Evolutionary conservation across 2,888 invertebrate species (phyloP).

Genomic region (Agrochola lychnidis): DNA sequence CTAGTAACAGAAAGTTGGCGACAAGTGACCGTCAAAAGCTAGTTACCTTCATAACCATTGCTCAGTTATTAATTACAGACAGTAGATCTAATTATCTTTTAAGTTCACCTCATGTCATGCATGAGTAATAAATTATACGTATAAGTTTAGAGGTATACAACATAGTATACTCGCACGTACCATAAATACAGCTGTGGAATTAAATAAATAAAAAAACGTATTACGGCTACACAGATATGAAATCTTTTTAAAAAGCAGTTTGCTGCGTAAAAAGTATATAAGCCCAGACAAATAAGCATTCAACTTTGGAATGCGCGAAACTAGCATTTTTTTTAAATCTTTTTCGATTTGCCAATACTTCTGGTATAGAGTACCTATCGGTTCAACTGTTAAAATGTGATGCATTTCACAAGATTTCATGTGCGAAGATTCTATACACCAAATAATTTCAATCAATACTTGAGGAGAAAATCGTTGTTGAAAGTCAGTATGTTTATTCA

Average conservation of each 20-base stretch:
- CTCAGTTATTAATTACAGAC: background rate
- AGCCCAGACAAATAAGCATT: slow-evolving; percentile 2
- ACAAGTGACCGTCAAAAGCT: background rate
- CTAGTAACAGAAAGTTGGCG: background rate
- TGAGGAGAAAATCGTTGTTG: background rate
- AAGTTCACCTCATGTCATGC: background rate
- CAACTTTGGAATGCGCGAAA: no score
- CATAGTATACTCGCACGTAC: background rate
- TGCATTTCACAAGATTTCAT: background rate
- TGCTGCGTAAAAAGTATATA: no score
- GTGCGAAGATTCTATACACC: background rate
- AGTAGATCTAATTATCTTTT: background rate
- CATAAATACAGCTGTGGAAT: slow-evolving; percentile 11
- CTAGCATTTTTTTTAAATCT: background rate
- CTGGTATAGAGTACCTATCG: background rate
- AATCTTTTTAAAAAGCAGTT: background rate
- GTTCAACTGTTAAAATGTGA: no score
- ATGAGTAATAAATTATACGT: background rate
- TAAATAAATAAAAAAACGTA: background rate
- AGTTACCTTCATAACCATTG: background rate
- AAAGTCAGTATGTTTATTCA: background rate
- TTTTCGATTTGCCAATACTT: background rate
- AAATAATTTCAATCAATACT: no score
- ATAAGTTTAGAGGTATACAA: no score
- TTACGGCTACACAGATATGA: background rate